Conservation (phyloP, 2,113 vertebrate genomes). For the Synodontis membranacea region DNA sequence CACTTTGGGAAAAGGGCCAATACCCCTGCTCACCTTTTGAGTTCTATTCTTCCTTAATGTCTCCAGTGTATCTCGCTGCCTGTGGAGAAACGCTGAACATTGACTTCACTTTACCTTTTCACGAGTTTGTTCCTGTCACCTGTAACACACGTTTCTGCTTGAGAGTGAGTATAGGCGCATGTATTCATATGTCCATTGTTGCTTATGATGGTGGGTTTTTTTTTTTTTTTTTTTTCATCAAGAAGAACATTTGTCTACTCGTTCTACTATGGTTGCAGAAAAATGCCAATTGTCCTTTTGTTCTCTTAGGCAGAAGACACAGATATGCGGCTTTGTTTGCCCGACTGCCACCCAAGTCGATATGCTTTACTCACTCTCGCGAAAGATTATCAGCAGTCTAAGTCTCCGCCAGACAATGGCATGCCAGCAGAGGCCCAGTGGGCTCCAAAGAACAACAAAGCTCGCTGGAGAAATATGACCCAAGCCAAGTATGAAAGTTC, state of each 20-base stretch:
- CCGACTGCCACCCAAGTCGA: slow-evolving; percentile 96
- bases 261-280: not conserved
- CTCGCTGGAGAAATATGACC: slow-evolving; percentile 93
- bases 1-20: not conserved
- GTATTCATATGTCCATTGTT: not conserved
- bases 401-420: slow-evolving; percentile 80
- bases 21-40: not conserved
- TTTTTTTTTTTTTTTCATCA: not conserved
- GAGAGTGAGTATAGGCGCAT: slow-evolving; percentile 73
- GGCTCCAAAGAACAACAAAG: slow-evolving; percentile 77
- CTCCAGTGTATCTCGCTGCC: slow-evolving; percentile 93
- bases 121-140: slow-evolving; percentile 90
- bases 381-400: slow-evolving; percentile 88
- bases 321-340: slow-evolving; percentile 91
- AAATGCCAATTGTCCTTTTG: not conserved
- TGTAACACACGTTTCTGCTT: slow-evolving; percentile 91
- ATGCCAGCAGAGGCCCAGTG: slow-evolving; percentile 82
- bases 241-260: not conserved
- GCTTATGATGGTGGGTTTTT: not conserved
- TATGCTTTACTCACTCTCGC: slow-evolving; percentile 93
- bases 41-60: slow-evolving; percentile 39
- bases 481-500: slow-evolving; percentile 83
- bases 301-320: slow-evolving; percentile 88
- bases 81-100: slow-evolving; percentile 96
- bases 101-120: slow-evolving; percentile 94